Percentiles rank a stretch among this genome's conserved stretches.
Evolutionary conservation across 2,113 vertebrate genomes (phyloP).

Genomic region (Urocynchramus pylzowi): DNA sequence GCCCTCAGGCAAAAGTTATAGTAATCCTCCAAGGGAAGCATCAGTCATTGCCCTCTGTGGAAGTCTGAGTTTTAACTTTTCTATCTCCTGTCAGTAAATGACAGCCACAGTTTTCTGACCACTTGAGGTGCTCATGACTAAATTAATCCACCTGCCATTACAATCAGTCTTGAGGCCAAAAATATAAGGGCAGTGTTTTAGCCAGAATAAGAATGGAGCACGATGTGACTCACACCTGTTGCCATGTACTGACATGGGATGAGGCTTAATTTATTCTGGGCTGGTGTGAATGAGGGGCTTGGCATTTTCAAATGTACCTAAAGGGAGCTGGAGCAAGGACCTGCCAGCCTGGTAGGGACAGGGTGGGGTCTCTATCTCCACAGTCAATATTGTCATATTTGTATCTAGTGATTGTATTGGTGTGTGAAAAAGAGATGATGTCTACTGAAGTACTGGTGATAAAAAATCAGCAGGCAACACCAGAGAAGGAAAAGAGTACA

Average conservation of each 20-base stretch:
- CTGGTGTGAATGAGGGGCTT: background rate
- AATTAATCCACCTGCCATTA: background rate
- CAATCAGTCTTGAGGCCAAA: background rate
- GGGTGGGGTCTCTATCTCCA: background rate
- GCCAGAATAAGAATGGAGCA: fast-evolving
- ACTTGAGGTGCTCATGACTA: background rate
- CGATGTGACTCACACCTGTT: fast-evolving
- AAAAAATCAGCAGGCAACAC: background rate
- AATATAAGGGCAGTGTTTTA: background rate
- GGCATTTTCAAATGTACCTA: background rate
- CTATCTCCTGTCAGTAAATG: background rate
- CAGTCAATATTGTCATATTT: background rate
- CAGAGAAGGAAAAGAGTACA: background rate
- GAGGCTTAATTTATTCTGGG: background rate
- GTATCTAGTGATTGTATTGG: background rate
- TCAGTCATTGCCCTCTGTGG: background rate
- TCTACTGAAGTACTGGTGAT: background rate
- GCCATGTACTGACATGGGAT: background rate
- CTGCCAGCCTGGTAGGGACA: background rate
- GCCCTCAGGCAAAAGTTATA: background rate
- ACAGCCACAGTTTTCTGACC: background rate
- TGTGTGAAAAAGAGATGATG: background rate
- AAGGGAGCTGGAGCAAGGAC: background rate
- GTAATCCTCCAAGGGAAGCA: background rate
- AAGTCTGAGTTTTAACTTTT: background rate